phyloP scores from a whole-genome alignment of 1,140 invertebrate species.

The Sarcophaga peregrina region DNA sequence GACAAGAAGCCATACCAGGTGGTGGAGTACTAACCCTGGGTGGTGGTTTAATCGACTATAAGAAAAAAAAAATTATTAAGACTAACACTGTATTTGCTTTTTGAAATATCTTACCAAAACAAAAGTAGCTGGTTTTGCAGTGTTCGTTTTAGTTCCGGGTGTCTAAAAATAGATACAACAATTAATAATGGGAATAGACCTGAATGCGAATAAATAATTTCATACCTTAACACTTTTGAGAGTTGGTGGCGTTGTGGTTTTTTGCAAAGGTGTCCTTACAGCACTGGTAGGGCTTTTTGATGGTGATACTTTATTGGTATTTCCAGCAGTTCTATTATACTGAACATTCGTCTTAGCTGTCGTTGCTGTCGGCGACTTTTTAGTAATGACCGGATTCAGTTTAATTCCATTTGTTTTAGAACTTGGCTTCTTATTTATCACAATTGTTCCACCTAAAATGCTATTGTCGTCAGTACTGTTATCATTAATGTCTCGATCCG shows the following conservation, averaged over 20 bases:
- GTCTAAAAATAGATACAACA: neutral
- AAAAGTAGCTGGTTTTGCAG: slow-evolving; percentile 18
- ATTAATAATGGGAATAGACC: neutral
- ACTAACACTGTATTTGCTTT: too few relatives aligned
- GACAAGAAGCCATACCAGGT: slow-evolving; percentile 69
- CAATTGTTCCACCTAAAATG: neutral
- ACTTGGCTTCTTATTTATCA: neutral
- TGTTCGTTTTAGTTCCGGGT: neutral
- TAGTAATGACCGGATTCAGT: slow-evolving; percentile 65
- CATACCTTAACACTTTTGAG: slow-evolving; percentile 31
- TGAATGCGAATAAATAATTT: neutral
- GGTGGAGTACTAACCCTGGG: slow-evolving; percentile 44
- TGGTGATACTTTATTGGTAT: neutral
- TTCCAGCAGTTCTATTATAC: neutral
- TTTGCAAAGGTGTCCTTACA: neutral
- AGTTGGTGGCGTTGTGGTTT: neutral
- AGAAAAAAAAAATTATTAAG: neutral
- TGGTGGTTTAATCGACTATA: slow-evolving; percentile 26
- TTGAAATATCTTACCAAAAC: neutral
- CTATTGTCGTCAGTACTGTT: slow-evolving; percentile 24
- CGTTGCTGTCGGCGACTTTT: slow-evolving; percentile 50
- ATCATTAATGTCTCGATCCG: slow-evolving; percentile 42
- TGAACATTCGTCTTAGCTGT: neutral
- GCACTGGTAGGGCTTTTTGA: neutral
- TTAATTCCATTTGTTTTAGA: slow-evolving; percentile 54